Conservation (phyloP, 2,888 invertebrate genomes). For the Xylocampa areola region DNA sequence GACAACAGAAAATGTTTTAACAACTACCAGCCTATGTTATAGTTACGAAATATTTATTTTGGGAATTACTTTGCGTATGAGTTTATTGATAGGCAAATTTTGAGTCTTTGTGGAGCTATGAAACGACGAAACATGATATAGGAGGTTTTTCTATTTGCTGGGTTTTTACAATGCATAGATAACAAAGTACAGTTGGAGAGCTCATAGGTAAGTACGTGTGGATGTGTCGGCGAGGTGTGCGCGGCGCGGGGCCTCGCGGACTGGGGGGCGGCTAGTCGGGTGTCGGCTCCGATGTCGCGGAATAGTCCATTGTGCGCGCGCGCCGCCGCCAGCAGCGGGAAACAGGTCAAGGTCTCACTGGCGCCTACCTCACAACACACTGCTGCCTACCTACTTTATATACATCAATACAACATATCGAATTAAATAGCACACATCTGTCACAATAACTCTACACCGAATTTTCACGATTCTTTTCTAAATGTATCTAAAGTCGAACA, state of each 20-base stretch:
- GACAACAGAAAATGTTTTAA: constrained; percentile 60
- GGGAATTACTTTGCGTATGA: constrained; percentile 9
- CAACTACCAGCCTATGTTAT: constrained; percentile 38
- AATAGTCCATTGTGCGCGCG: constrained; percentile 80
- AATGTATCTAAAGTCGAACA: constrained; percentile 16
- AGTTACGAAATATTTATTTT: constrained; percentile 38
- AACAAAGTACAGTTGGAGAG: constrained; percentile 28
- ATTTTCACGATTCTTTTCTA: constrained; percentile 16
- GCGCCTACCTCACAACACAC: constrained; percentile 75
- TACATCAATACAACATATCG: constrained; percentile 36
- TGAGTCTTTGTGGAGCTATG: neutral
- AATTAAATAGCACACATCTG: constrained; percentile 46
- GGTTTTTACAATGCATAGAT: constrained; percentile 23
- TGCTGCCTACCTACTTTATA: constrained; percentile 62
- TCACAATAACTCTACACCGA: constrained; percentile 25
- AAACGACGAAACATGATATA: neutral
- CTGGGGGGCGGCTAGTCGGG: constrained; percentile 65
- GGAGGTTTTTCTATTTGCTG: constrained; percentile 8
- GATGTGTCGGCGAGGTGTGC: constrained; percentile 11
- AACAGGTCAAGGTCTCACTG: constrained; percentile 84
- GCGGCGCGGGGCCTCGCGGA: constrained; percentile 36
- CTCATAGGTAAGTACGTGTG: constrained; percentile 29
- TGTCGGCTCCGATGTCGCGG: constrained; percentile 81
- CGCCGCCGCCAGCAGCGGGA: constrained; percentile 65
- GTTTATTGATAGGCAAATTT: constrained; percentile 27